Conservation (phyloP, 2,113 vertebrate species). For the Apteryx mantelli region DNA sequence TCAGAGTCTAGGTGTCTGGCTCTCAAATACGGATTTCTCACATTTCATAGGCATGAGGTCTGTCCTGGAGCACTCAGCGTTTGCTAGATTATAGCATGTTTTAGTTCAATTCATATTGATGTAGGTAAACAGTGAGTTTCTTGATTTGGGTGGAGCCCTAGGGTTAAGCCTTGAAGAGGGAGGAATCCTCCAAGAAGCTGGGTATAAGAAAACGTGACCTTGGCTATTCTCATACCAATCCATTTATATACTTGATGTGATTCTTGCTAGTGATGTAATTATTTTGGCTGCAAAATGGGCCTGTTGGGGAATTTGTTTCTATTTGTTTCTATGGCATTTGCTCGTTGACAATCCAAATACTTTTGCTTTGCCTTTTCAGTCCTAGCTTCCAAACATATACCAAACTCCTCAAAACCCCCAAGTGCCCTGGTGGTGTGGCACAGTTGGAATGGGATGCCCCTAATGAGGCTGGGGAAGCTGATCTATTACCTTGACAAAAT, state of each 20-base stretch:
- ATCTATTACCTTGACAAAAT: not conserved
- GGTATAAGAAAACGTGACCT: not conserved
- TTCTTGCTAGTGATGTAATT: slow-evolving; percentile 25
- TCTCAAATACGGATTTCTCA: not conserved
- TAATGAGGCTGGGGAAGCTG: not conserved
- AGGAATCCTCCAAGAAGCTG: not conserved
- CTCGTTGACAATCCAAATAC: not conserved
- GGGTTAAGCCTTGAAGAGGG: not conserved
- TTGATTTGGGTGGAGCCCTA: slow-evolving; percentile 7
- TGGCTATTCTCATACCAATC: not conserved
- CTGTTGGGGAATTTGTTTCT: not conserved
- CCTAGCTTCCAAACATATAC: not conserved
- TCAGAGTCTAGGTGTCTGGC: not conserved
- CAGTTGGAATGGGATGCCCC: not conserved
- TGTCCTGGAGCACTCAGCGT: not conserved
- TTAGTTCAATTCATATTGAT: not conserved
- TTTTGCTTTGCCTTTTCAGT: slow-evolving; percentile 13
- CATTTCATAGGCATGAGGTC: not conserved
- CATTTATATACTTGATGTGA: not conserved
- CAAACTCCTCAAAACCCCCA: not conserved
- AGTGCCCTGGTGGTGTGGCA: not conserved
- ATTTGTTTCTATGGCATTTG: not conserved
- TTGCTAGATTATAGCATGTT: not conserved
- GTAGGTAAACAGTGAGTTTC: not conserved
- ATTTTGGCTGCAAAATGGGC: not conserved